Evolutionary conservation across 2,797 vertebrate species (phyloP), one percentile per base, ranked within the genome.

Genomic region (Aphelocoma californica): DNA sequence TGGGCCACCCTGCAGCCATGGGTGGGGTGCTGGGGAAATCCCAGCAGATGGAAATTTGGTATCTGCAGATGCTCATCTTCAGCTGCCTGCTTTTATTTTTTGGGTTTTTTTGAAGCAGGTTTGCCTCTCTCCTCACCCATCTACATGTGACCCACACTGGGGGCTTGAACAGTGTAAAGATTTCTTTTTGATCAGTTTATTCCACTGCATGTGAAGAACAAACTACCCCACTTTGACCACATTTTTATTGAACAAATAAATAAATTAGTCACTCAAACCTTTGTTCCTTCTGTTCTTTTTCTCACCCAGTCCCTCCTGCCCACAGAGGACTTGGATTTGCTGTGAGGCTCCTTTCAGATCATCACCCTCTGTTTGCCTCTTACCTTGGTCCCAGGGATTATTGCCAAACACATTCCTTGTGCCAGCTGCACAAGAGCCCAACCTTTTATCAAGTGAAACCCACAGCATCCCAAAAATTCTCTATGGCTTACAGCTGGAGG

Each of bases 11-110:
- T 60, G 14, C 26, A 50, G 26, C 9, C 7, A 86, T 42, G 92
- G 95, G 93, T 83, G 92, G 87, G 58, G 94, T 38, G 84, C 53
- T 62, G 95, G 95, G 96, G 95, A 96, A 96, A 94, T 56, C 96
- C 95, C 96, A 95, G 93, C 92, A 91, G 13, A 47, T 88, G 93
- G 95, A 96, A 96, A 94, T 91, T 83, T 84, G 85, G 38, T 92
- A 58, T 61, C 65, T 91, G 89, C 93, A 87, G 84, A 93, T 93
- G 92, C 91, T 95, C 89, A 94, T 94, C 95, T 90, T 81, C 86
- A 89, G 83, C 88, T 90, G 83, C 32, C 12, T 16, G n/a, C 9
- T 1, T 40, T 69, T 38, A 9, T 34, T 58, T 40, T 36, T 23
- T 42, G 4, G 34, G 38, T 40, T 40, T 12, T 53, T 60, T 11